Evolutionary conservation across 1,140 invertebrate species (phyloP).

Genomic region (Sinella curviseta): DNA sequence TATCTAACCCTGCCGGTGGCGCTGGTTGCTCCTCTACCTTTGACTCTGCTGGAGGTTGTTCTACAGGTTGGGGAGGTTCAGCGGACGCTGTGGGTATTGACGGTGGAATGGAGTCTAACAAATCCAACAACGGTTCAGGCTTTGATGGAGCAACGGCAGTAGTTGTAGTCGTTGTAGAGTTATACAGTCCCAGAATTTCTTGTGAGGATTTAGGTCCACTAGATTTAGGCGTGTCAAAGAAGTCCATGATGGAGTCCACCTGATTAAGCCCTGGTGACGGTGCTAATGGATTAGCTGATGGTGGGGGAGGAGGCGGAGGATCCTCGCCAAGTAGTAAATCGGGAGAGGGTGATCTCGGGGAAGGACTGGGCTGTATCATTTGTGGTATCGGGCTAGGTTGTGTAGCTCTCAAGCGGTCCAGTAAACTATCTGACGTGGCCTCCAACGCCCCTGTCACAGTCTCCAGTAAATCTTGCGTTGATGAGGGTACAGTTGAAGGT

Average conservation of each 20-base stretch:
- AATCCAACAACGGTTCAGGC: background rate
- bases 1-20: background rate
- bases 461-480: conserved; percentile 79
- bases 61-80: background rate
- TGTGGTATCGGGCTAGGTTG: conserved; percentile 51
- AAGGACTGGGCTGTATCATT: conserved; percentile 66
- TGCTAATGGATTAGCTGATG: conserved; percentile 36
- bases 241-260: conserved; percentile 36
- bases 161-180: background rate
- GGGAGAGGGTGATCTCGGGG: conserved; percentile 70
- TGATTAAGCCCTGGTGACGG: conserved; percentile 33
- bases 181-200: conserved; percentile 47
- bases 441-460: conserved; percentile 85
- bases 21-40: too few relatives aligned
- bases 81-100: background rate
- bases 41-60: background rate
- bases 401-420: conserved; percentile 77
- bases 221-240: conserved; percentile 35
- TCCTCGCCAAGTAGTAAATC: conserved; percentile 66
- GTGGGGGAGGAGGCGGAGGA: conserved; percentile 32
- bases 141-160: background rate
- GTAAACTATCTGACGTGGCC: conserved; percentile 76
- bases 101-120: conserved; percentile 3
- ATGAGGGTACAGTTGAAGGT: conserved; percentile 62
- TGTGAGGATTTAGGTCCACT: conserved; percentile 31